Conservation (phyloP, 1,140 invertebrate species). For the Microplitis mediator region DNA sequence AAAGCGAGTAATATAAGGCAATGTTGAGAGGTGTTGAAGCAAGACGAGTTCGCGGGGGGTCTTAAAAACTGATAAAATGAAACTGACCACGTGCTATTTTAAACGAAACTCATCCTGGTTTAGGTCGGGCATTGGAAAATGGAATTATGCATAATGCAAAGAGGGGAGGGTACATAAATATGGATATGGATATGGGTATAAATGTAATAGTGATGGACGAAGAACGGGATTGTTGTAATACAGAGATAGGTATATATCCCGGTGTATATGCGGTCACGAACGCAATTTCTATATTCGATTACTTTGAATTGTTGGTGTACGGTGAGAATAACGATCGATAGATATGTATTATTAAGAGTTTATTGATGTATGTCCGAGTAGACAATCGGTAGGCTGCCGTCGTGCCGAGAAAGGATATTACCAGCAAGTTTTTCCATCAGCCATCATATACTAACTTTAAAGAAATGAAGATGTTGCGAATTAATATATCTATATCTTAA, state of each 20-base stretch:
- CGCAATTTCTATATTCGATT: conserved; percentile 18
- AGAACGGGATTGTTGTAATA: not conserved
- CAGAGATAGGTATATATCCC: not conserved
- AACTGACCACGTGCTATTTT: not conserved
- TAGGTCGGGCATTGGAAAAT: no score
- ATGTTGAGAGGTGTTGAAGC: not conserved
- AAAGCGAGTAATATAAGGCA: not conserved
- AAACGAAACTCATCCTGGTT: not conserved
- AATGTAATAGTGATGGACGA: no score
- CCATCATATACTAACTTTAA: not conserved
- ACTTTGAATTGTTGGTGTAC: not conserved
- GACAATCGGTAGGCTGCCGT: conserved; percentile 8
- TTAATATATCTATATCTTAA: not conserved
- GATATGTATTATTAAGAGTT: conserved; percentile 18
- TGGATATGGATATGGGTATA: no score
- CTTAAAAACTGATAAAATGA: not conserved
- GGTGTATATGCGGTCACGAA: conserved; percentile 3
- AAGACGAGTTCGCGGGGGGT: conserved; percentile 3
- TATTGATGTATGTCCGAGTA: conserved; percentile 14
- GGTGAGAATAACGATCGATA: conserved; percentile 15
- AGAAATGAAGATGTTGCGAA: conserved; percentile 5
- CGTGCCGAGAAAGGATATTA: not conserved
- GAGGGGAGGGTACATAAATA: no score
- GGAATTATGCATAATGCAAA: no score
- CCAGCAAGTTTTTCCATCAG: conserved; percentile 10